Evolutionary conservation across 2,113 vertebrate genomes (phyloP).

Genomic region (Tetrax tetrax): DNA sequence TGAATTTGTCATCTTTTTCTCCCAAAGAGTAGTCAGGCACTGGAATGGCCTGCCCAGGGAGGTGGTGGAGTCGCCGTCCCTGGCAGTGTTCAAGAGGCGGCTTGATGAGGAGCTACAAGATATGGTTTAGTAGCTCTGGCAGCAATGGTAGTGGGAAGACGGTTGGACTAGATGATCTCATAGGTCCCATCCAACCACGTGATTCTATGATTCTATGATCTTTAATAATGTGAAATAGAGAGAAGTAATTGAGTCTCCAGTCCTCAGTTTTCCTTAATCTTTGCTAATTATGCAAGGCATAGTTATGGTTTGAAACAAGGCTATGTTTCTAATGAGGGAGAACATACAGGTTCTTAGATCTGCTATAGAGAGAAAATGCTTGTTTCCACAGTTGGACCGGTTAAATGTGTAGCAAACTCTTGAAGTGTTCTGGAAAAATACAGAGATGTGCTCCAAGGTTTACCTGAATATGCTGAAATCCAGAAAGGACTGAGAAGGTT

Average conservation of each 20-base stretch:
- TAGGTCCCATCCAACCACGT: no score
- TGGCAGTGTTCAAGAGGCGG: no score
- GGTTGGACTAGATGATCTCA: no score
- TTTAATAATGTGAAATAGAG: background rate
- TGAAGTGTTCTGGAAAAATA: background rate
- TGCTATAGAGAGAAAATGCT: background rate
- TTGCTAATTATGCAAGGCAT: background rate
- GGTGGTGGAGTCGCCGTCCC: no score
- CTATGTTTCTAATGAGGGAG: background rate
- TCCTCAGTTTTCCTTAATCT: background rate
- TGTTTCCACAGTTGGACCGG: background rate
- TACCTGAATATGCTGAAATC: background rate
- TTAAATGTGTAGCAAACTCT: background rate
- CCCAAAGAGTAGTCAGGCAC: no score
- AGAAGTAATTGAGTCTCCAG: background rate
- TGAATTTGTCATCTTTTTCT: background rate
- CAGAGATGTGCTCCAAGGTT: background rate
- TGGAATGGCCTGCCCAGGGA: no score
- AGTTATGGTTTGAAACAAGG: background rate
- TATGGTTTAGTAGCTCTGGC: no score
- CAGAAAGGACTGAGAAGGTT: background rate
- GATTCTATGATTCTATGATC: no score
- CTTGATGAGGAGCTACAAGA: no score
- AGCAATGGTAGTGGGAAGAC: no score
- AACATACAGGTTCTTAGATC: background rate